Base-by-base conservation (phyloP, 2,888 invertebrate genomes). In the Drosophila nigritarsus region DNA sequence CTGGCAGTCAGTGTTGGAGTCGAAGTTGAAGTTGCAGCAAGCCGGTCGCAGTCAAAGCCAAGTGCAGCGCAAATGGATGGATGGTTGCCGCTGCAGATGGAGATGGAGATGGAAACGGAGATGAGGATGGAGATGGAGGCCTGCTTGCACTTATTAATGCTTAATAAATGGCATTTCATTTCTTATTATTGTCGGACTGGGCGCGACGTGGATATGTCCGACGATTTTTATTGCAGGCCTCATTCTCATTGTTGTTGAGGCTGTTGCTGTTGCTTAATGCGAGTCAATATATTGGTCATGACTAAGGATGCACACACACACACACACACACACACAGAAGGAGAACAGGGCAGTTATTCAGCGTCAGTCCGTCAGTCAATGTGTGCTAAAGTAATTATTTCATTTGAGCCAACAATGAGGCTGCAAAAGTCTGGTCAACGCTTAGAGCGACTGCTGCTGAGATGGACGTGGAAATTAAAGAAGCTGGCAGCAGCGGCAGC, bases 141-240 rank as follows among this genome's bases (percentile, higher is more conserved):
- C 92, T 15, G 45, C 91, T 38, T 55, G 92, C 92, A 92, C 92
- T 92, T 92, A 92, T 91, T 92, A 92, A 92, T 92, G 92, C 92
- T 92, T 92, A 92, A 92, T 92, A 92, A 92, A 92, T 92, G 92
- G 92, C 92, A 92, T 91, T 92, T 91, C 92, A 92, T 92, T 92
- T 92, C 91, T 91, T 91, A 92, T 91, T 91, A 88, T 90, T 91
- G 87, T 79, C 78, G 82, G 76, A 72, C 78, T 79, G 86, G 78
- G 83, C 77, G 90, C 90, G 74, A 82, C 90, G 87, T 83, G 90
- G 61, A 87, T 86, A 69, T 75, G 87, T 81, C 75, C 79, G 82
- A 64, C 75, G 76, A 79, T 77, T 89, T 89, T 89, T 89, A 89
- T 87, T 89, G 90, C 85, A 82, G 59, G 68, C 53, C 67, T 61